phyloP scores from a whole-genome alignment of 2,888 invertebrate genomes.

The Rhaphigaster nebulosa region DNA sequence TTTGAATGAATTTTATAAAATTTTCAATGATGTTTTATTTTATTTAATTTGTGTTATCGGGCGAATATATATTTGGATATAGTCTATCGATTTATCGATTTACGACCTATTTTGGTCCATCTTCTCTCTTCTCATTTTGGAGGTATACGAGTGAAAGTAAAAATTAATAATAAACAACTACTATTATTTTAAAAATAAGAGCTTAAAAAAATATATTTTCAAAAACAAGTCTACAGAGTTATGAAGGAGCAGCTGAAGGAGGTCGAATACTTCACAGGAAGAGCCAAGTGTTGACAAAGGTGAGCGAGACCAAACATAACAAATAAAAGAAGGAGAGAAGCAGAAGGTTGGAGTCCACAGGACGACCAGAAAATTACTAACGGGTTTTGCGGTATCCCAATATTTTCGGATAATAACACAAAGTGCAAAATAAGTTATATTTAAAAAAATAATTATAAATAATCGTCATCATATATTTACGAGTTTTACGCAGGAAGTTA shows the following conservation, averaged over 20 bases:
- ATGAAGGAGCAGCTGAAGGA: background rate
- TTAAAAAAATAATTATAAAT: too few relatives aligned
- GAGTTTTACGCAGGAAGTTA: too few relatives aligned
- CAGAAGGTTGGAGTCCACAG: background rate
- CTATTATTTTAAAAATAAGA: background rate
- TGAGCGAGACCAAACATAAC: conserved; percentile 3
- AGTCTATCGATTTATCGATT: too few relatives aligned
- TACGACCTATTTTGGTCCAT: too few relatives aligned
- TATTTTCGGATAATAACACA: background rate
- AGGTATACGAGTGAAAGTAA: too few relatives aligned
- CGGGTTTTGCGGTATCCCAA: background rate
- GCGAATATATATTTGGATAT: too few relatives aligned
- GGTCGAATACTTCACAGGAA: background rate
- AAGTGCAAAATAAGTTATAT: background rate
- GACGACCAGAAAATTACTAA: background rate
- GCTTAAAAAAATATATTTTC: background rate
- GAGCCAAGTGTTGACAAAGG: conserved; percentile 2
- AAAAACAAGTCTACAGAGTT: background rate
- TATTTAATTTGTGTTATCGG: too few relatives aligned
- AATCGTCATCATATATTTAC: too few relatives aligned
- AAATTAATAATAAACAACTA: too few relatives aligned
- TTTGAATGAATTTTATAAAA: too few relatives aligned
- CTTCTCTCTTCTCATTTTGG: too few relatives aligned
- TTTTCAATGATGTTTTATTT: too few relatives aligned
- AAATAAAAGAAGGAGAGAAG: background rate